Base-by-base conservation (phyloP, 2,888 invertebrate species). In the Rhingia rostrata region DNA sequence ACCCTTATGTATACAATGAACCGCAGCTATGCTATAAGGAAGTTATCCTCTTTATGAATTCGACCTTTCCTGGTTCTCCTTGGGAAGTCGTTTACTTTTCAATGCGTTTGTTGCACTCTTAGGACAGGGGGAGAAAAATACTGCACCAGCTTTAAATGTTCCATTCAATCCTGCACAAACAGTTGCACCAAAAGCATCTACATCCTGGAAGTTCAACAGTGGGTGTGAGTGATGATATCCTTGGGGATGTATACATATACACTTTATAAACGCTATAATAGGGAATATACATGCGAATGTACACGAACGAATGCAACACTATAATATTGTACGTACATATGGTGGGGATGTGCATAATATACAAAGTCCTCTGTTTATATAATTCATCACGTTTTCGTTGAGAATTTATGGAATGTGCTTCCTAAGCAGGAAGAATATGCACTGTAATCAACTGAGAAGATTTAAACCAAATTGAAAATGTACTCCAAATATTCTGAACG, bases 21-120 rank as follows among this genome's bases (percentile, higher is more conserved):
- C 58, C 51, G 10, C 22, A 47, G 49, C 51, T 35, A 39, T n/a
- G 33, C 54, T 7, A 77, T 69, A 70, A 81, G 82, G 82, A 82
- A 82, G 70, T 72, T 77, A 69, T 81, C 72, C 66, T 60, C 47
- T 69, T 72, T 70, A 78, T 66, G 54, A 30, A 82, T 82, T 77
- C 77, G 82, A 82, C 82, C 82, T 82, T 82, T 72, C 41, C 77
- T 61, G 51, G 54, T 35, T 80, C 61, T 47, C 54, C 58, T 37
- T 72, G 77, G 53, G 53, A 82, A 49, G 77, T 78, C 82, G 41
- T 82, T 82, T 82, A 41, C 82, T 60, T 78, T 54, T 43, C 58
- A 78, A 82, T 82, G 82, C 82, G 77, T 82, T 77, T 77, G 53
- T 82, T 82, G 82, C 82, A 77, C 82, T 72, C 66, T 64, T 53